phyloP scores from a whole-genome alignment of 1,140 invertebrate genomes.

The Rhagoletis pomonella region DNA sequence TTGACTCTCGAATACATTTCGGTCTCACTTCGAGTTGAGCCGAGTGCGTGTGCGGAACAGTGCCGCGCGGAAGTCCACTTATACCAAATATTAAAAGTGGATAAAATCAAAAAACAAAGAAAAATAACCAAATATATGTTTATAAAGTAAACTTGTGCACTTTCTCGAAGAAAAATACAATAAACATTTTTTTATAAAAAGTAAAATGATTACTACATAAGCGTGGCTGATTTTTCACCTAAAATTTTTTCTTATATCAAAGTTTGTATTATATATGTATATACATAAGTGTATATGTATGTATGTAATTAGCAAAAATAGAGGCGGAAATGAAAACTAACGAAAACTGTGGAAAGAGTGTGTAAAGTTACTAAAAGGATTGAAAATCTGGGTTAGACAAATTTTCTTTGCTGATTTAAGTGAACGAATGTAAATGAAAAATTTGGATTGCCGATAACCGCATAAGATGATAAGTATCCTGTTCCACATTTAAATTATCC shows the following conservation, averaged over 20 bases:
- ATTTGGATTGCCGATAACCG: slow-evolving; percentile 21
- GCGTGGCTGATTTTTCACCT: background rate
- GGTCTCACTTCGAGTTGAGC: slow-evolving; percentile 48
- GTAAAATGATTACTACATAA: background rate
- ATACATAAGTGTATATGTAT: too few relatives aligned
- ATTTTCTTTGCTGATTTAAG: slow-evolving; percentile 6
- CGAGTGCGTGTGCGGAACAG: slow-evolving; percentile 48
- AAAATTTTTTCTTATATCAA: background rate
- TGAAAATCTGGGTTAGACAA: background rate
- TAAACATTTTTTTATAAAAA: slow-evolving; percentile 1
- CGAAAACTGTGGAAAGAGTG: background rate
- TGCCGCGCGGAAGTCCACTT: slow-evolving; percentile 16
- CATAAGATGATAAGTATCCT: slow-evolving; percentile 47
- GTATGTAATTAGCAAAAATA: background rate
- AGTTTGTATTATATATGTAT: background rate
- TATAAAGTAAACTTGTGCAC: background rate
- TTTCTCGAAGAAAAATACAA: background rate
- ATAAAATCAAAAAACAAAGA: background rate
- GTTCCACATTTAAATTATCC: slow-evolving; percentile 46
- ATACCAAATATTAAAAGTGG: slow-evolving; percentile 39
- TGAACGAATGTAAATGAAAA: slow-evolving; percentile 46
- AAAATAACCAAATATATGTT: background rate
- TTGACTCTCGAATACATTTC: slow-evolving; percentile 22
- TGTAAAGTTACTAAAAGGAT: background rate
- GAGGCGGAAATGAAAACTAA: background rate